Evolutionary conservation across 1,140 invertebrate genomes (phyloP), one percentile per base, ranked within the genome.

Genomic region (Littorina saxatilis): DNA sequence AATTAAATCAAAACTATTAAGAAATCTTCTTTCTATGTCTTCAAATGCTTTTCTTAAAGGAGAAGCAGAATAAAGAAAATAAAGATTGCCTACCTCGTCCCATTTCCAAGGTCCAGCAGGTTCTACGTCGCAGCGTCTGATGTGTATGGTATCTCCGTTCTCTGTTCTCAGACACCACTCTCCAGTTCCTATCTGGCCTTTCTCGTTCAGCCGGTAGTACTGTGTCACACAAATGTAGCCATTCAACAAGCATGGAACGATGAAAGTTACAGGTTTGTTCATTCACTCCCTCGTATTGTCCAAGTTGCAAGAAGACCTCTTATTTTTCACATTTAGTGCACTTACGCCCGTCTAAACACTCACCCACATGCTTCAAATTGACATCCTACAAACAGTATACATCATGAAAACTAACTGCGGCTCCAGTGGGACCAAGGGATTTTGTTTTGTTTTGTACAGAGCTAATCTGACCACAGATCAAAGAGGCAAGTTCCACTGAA

Each of bases 151-250:
- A 39, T 86, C 86, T 17, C 87, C 86, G 68, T 84, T 82, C 15
- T 73, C 74, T 15, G 86, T 75, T 50, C 98, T 97, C 17, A 99
- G 94, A 90, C 98, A 99, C 75, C 98, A 94, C 93, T 99, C 98
- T 40, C 98, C 98, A 35, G 98, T 95, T 50, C 97, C 97, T 40
- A 99, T 89, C 92, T 99, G 98, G 0, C 98, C 98, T 85, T 97
- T 96, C 17, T 95, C 95, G 93, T 99, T 99, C 13, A 99, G 92
- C 75, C 98, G 93, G 86, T 99, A 96, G 85, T 99, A 90, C 94
- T 98, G 86, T 55, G 91, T 91, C 82, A 86, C 88, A 87, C 80
- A 80, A 74, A 35, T 3, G 52, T 17, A 63, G 11, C 13, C 61
- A 63, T n/a, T 35, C 40, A 68, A 68, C 39, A 43, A 29, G 72